Base-by-base conservation (phyloP, 2,888 invertebrate species). In the Lithophane ornitopus region DNA sequence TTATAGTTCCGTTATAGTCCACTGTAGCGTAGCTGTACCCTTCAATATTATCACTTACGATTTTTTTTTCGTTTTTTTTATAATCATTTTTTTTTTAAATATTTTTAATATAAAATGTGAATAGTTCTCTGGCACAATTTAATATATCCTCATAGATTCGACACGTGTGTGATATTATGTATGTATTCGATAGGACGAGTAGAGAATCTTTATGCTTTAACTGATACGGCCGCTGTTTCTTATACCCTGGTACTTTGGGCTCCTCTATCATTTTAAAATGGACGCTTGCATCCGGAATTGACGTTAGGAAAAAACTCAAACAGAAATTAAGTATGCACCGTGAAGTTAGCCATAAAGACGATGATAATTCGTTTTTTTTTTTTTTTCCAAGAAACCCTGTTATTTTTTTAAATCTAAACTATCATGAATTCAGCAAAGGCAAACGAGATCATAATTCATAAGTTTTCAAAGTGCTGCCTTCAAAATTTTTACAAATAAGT, bases 151-250 rank as follows among this genome's bases (percentile, higher is more conserved):
- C 72, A 85, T 81, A 79, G 82, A 71, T 78, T 56, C 54, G 22
- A 74, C 84, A 83, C 80, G 54, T 75, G 77, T 79, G 82, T 81
- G 79, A 78, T 41, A 76, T 80, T 70, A 84, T 84, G 61, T 85
- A 85, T 80, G 77, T 84, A 82, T 81, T 44, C 76, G 49, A 74
- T 84, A 82, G 89, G 90, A 91, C 92, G 91, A 91, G 92, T 90
- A 87, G 86, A 92, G 84, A 90, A 89, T 87, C 91, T 89, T 85
- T 85, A 81, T 67, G 87, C 88, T 88, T 88, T 22, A 22, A 77
- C 52, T 72, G 63, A 76, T 74, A 80, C 78, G 79, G 74, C 80
- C 78, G 81, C 85, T 84, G 81, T 86, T 82, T 78, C 77, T 88
- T 85, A 84, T 76, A 61, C 72, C 88, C 88, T 87, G 90, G 88